Evolutionary conservation across 2,888 invertebrate genomes (phyloP), one percentile per base, ranked within the genome.

Genomic region (Antheraea assamensis): DNA sequence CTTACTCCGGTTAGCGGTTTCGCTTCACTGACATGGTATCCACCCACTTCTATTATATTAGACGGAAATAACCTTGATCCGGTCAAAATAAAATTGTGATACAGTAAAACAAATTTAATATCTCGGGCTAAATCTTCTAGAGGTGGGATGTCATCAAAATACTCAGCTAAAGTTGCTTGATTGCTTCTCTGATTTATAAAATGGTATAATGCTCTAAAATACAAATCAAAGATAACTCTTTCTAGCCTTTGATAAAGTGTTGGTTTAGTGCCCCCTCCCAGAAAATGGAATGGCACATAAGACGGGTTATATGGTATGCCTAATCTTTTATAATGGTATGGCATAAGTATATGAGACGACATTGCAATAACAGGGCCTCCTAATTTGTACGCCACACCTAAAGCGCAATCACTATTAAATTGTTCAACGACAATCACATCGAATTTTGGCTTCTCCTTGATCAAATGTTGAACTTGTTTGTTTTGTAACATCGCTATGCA

Each of bases 381-480:
- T 19, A 97, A 93, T 79, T 96, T 95, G 80, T 96, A 93, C 0
- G 96, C 96, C 52, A 97, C 86, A 2, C 96, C 96, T 78, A 97
- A 87, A 84, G 96, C 96, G 83, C 97, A 97, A 82, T 97, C 96
- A 71, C 95, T 95, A 78, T 97, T 97, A 83, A 97, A 97, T 74
- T 95, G 95, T 88, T 97, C 97, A 73, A 96, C 90, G 0, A 97
- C 85, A 10, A 97, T 93, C 0, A 97, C 86, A 86, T 98, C 97
- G 81, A 96, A 97, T 70, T 95, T 95, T 4, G 90, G 87, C 76
- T 92, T 91, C 3, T 83, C 81, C 68, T 89, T 87, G n/a, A 94
- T 81, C 55, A 95, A 82, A 73, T 85, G 74, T 79, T 89, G 89
- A 58, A 95, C 92, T 74, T 83, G 77, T 24, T 89, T 78, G 75